Evolutionary conservation across 2,797 vertebrate genomes (phyloP).

Genomic region (Monodelphis domestica): DNA sequence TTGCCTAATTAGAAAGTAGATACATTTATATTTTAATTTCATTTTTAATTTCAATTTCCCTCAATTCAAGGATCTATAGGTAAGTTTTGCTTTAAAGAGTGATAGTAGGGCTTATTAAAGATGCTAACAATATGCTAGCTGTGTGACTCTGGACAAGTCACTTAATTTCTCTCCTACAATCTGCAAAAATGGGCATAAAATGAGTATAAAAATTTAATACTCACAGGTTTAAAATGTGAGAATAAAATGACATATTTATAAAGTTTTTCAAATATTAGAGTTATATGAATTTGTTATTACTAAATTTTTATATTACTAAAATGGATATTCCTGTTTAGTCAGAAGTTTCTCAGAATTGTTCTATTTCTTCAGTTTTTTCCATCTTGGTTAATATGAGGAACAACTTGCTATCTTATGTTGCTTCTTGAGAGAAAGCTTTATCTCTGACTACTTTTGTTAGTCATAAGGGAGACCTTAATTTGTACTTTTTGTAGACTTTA

Average conservation of each 20-base stretch:
- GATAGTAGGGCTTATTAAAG: background rate
- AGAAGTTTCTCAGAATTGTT: background rate
- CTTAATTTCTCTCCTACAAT: background rate
- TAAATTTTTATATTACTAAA: too few species aligned
- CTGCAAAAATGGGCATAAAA: background rate
- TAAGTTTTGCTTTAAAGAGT: background rate
- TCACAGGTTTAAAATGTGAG: background rate
- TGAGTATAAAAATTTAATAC: too few species aligned
- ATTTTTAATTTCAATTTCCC: background rate
- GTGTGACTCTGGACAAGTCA: background rate
- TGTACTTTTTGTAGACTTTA: background rate
- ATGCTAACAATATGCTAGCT: background rate
- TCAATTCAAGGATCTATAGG: background rate
- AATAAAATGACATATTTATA: background rate
- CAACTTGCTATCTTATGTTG: background rate
- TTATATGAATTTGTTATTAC: background rate
- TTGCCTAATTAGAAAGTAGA: background rate
- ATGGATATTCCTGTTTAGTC: background rate
- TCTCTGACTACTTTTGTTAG: background rate
- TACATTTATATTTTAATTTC: background rate
- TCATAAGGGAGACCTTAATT: background rate
- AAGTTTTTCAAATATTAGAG: background rate
- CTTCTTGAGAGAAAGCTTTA: background rate
- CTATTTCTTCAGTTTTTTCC: background rate
- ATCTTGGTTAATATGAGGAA: background rate